phyloP scores from a whole-genome alignment of 2,888 invertebrate species.

The Megastigmus dorsalis region DNA sequence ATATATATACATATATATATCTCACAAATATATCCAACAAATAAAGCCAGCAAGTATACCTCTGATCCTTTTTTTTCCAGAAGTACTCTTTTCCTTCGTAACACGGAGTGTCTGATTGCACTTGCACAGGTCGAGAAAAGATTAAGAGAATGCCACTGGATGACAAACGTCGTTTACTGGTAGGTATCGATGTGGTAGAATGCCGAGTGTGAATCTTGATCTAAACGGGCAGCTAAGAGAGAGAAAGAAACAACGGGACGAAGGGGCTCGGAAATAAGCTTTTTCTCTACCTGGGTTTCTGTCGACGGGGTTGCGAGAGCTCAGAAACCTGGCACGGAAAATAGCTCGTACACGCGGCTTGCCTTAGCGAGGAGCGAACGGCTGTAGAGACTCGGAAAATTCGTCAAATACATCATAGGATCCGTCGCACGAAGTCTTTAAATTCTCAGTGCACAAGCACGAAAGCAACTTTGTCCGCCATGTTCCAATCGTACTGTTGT shows the following conservation, averaged over 20 bases:
- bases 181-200: too few species aligned
- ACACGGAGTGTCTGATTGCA: too few species aligned
- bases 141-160: too few species aligned
- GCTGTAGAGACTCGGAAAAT: slow-evolving; percentile 15
- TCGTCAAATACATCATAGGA: slow-evolving; percentile 14
- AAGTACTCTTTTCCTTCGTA: too few species aligned
- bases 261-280: neutral
- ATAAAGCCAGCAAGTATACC: too few species aligned
- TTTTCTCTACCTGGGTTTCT: neutral
- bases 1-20: too few species aligned
- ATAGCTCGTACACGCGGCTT: slow-evolving; percentile 36
- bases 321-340: slow-evolving; percentile 39
- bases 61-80: too few species aligned
- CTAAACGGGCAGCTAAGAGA: neutral
- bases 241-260: slow-evolving; percentile 3
- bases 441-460: slow-evolving; percentile 5
- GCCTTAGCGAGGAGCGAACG: slow-evolving; percentile 31
- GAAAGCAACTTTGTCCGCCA: slow-evolving; percentile 31
- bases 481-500: too few species aligned
- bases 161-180: too few species aligned
- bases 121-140: too few species aligned
- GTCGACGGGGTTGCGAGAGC: neutral
- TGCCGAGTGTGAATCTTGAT: too few species aligned
- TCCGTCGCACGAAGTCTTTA: neutral
- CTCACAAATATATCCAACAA: too few species aligned